Percentiles rank a stretch among this genome's conserved stretches.
Conservation (phyloP, 37 sponge, comb jelly and placozoan species). For the Mnemiopsis leidyi region DNA sequence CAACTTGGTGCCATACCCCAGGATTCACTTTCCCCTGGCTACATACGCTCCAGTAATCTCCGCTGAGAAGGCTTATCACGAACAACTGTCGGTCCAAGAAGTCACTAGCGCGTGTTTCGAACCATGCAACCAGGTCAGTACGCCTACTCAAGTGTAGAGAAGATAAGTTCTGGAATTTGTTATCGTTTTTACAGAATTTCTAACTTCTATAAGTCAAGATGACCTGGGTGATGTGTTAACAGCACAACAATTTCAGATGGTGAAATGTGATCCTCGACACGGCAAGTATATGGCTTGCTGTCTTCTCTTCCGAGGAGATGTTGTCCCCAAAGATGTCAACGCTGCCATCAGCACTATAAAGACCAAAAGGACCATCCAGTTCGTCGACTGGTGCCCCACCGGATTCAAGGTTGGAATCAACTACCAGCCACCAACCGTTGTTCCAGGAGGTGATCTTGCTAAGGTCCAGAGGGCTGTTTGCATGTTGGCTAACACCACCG, state of each 20-base stretch:
- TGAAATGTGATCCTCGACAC: constrained; percentile 96
- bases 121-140: constrained; percentile 84
- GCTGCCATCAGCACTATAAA: constrained; percentile 95
- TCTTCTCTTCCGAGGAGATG: constrained; percentile 93
- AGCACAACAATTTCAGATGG: constrained; percentile 78
- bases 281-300: constrained; percentile 99
- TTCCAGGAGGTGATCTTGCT: constrained; percentile 94
- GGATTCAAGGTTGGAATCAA: constrained; percentile 99
- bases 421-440: constrained; percentile 91
- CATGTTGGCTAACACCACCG: constrained; percentile 97
- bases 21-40: constrained; percentile 97
- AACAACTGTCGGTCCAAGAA: constrained; percentile 81
- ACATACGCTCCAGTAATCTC: constrained; percentile 97
- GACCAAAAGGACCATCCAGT: constrained; percentile 94
- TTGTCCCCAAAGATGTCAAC: constrained; percentile 96
- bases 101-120: constrained; percentile 95
- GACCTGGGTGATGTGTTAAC: neutral
- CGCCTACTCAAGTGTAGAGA: neutral
- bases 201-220: neutral
- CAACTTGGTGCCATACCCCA: constrained; percentile 96
- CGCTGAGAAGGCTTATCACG: constrained; percentile 98
- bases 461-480: constrained; percentile 92
- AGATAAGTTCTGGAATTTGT: neutral
- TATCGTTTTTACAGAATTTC: neutral
- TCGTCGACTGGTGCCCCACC: constrained; percentile 98